Evolutionary conservation across 2,113 vertebrate genomes (phyloP), one percentile per base, ranked within the genome.

Genomic region (Sylvietta virens): DNA sequence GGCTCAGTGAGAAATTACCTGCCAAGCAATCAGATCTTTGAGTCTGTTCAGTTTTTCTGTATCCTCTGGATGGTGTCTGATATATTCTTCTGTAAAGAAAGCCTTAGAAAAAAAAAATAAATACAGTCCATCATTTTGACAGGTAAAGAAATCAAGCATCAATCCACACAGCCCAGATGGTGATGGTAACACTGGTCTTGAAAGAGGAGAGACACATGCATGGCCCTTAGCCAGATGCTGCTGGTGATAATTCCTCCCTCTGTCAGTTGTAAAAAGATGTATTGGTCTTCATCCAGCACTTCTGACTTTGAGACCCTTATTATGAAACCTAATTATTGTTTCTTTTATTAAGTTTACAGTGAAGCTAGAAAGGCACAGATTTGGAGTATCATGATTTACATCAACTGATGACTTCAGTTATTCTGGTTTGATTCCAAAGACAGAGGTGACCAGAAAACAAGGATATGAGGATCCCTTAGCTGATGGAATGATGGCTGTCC

Each of bases 11-110:
- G 47, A 61, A 67, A n/a, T 91, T 97, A 99, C 99, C 99, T 99
- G 99, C 99, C 99, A 99, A 4, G 99, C 99, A 57, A 99, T 99
- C 95, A 99, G 98, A 93, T 99, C 99, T 97, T 99, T 99, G 89
- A 99, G 98, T 73, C 97, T 98, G 26, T 96, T 92, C 85, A 99
- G 98, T 95, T 99, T 99, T 16, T 99, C 99, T 96, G 97, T 97
- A 97, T 99, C 99, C 74, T 99, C 99, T 7, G 97, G 97, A 94
- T 99, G 99, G 20, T 98, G 95, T 72, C 90, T 97, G 64, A 47
- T 93, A 83, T 99, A 99, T 56, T 98, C 98, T 6, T 99, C 99
- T 8, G 98, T 99, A 93, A 99, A 99, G 98, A 99, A 99, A 47
- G 99, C 99, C 99, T 99, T 79, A 44, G 61, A 19, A 33, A 26